Percentiles rank a stretch among this genome's conserved stretches.
phyloP scores from a whole-genome alignment of 2,113 vertebrate genomes.

The Lamprotornis superbus region DNA sequence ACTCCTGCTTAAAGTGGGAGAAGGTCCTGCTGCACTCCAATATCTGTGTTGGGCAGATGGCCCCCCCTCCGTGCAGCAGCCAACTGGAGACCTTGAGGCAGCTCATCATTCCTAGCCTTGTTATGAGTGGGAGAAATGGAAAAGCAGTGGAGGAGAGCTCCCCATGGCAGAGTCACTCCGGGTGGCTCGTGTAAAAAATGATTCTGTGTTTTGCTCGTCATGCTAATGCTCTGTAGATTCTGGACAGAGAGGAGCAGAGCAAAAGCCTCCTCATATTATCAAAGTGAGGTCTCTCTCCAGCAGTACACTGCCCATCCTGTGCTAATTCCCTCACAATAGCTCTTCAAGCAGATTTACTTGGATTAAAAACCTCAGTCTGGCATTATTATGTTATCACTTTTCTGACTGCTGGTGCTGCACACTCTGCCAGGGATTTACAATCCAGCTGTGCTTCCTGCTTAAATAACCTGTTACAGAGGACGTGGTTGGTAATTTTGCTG shows the following conservation, averaged over 20 bases:
- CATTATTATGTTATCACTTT: slow-evolving; percentile 14
- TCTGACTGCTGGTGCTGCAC: background rate
- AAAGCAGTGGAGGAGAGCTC: background rate
- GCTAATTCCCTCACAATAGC: slow-evolving; percentile 36
- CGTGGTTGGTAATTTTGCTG: background rate
- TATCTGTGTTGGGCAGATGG: background rate
- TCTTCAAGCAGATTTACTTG: slow-evolving; percentile 33
- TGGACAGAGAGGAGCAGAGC: background rate
- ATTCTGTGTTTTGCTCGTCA: background rate
- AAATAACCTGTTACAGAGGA: background rate
- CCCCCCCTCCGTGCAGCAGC: background rate
- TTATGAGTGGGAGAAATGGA: background rate
- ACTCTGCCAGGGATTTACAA: slow-evolving; percentile 12
- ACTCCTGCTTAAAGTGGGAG: background rate
- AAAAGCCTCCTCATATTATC: background rate
- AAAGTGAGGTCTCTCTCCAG: background rate
- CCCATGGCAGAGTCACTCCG: background rate
- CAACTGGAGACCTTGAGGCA: background rate
- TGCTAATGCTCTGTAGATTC: background rate
- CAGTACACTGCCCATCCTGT: background rate
- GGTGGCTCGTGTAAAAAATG: background rate
- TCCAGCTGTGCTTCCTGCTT: background rate
- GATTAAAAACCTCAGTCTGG: slow-evolving; percentile 22
- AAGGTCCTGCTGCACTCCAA: background rate
- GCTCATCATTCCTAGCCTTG: background rate